phyloP scores from a whole-genome alignment of 2,888 invertebrate species.

The Drosophila falleni region DNA sequence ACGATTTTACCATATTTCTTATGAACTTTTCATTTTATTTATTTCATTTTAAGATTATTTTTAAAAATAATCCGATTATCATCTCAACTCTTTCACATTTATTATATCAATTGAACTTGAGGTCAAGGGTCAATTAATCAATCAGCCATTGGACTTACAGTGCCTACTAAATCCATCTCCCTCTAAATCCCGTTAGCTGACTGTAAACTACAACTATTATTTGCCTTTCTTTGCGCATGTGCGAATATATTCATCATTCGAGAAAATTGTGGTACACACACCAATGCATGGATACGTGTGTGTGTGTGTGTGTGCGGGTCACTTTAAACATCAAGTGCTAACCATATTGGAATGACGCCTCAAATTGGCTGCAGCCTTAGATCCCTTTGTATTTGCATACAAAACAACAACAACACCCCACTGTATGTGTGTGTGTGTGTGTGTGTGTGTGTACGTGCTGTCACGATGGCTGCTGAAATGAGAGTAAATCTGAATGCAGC shows the following conservation, averaged over 20 bases:
- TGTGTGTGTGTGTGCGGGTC: neutral
- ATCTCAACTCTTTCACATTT: neutral
- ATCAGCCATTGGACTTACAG: constrained; percentile 7
- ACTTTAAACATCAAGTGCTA: constrained; percentile 38
- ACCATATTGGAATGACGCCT: constrained; percentile 15
- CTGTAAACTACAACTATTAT: constrained; percentile 22
- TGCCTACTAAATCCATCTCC: neutral
- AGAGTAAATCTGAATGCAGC: constrained; percentile 51
- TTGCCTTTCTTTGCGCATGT: constrained; percentile 58
- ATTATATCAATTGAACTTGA: constrained; percentile 1
- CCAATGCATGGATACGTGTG: no score
- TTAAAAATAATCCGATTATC: neutral
- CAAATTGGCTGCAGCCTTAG: constrained; percentile 9
- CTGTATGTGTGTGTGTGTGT: constrained; percentile 18
- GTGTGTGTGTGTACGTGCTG: constrained; percentile 19
- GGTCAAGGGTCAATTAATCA: constrained; percentile 19
- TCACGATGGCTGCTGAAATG: constrained; percentile 36
- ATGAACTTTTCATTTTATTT: neutral
- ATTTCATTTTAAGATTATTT: neutral
- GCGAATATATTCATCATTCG: constrained; percentile 38
- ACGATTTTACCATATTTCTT: neutral
- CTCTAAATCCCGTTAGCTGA: neutral
- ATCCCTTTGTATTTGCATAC: constrained; percentile 23
- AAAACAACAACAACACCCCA: constrained; percentile 11
- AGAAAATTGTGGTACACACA: constrained; percentile 15